Evolutionary conservation across 1,140 invertebrate species (phyloP).

Genomic region (Papilio machaon): DNA sequence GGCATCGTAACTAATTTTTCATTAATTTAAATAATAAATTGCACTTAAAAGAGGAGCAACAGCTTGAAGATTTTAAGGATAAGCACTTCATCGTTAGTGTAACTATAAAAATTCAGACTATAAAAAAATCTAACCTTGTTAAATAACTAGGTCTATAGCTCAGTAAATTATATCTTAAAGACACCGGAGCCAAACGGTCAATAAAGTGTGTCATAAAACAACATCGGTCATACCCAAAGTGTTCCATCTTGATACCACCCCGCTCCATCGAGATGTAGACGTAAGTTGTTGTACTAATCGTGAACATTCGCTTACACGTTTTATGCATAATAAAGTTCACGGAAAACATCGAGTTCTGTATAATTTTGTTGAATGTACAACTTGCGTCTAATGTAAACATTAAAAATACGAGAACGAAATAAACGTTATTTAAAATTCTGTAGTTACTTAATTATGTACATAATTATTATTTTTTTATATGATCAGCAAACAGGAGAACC

Average conservation of each 20-base stretch:
- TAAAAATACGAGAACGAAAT: too few relatives aligned
- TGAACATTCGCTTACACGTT: slow-evolving; percentile 22
- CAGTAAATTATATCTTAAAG: slow-evolving; percentile 16
- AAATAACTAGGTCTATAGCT: neutral
- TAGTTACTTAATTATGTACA: too few relatives aligned
- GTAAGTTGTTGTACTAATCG: slow-evolving; percentile 8
- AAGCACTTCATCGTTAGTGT: too few relatives aligned
- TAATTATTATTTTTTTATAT: too few relatives aligned
- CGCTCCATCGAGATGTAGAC: neutral
- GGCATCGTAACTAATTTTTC: too few relatives aligned
- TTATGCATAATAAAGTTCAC: slow-evolving; percentile 4
- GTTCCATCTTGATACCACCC: slow-evolving; percentile 2
- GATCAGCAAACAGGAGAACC: too few relatives aligned
- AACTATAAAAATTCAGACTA: neutral
- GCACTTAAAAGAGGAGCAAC: neutral
- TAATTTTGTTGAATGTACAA: neutral
- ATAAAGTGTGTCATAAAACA: slow-evolving; percentile 7
- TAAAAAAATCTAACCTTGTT: neutral
- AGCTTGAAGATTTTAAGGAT: neutral
- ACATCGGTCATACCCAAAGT: neutral
- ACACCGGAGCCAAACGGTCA: neutral
- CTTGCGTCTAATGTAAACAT: too few relatives aligned
- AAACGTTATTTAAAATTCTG: too few relatives aligned
- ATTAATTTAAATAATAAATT: too few relatives aligned
- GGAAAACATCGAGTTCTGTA: neutral